Percentiles rank a stretch among this genome's conserved stretches.
Conservation (phyloP, 2,113 vertebrate genomes). For the Cepphus grylle region DNA sequence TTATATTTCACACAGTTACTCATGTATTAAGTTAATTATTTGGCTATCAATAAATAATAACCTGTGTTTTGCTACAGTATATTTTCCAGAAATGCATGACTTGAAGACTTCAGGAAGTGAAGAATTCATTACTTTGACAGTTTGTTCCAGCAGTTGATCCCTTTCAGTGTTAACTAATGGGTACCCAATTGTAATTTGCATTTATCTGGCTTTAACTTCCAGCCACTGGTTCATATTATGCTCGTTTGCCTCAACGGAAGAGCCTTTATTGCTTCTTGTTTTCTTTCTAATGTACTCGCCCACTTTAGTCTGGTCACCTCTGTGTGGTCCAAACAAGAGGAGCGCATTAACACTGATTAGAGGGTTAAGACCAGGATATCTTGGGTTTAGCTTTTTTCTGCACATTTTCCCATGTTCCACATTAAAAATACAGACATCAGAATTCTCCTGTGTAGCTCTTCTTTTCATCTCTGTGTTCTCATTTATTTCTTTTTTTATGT, state of each 20-base stretch:
- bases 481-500: not conserved
- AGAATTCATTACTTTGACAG: not conserved
- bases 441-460: not conserved
- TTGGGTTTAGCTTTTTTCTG: not conserved
- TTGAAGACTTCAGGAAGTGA: not conserved
- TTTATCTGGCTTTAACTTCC: not conserved
- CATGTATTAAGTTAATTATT: constrained; percentile 3
- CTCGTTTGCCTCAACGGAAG: not conserved
- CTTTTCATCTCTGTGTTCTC: not conserved
- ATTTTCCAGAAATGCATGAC: constrained; percentile 6
- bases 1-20: not conserved
- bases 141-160: not conserved
- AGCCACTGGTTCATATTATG: not conserved
- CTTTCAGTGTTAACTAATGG: not conserved
- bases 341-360: not conserved
- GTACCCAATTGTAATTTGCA: not conserved
- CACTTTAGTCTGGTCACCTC: not conserved
- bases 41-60: constrained; percentile 6
- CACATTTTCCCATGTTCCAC: not conserved
- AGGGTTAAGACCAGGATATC: not conserved
- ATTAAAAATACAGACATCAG: not conserved
- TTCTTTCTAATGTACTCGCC: not conserved
- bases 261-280: not conserved
- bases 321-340: not conserved
- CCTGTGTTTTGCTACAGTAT: not conserved